Percentiles rank a stretch among this genome's conserved stretches.
Evolutionary conservation across 2,113 vertebrate species (phyloP).

Genomic region (Girardinichthys multiradiatus): DNA sequence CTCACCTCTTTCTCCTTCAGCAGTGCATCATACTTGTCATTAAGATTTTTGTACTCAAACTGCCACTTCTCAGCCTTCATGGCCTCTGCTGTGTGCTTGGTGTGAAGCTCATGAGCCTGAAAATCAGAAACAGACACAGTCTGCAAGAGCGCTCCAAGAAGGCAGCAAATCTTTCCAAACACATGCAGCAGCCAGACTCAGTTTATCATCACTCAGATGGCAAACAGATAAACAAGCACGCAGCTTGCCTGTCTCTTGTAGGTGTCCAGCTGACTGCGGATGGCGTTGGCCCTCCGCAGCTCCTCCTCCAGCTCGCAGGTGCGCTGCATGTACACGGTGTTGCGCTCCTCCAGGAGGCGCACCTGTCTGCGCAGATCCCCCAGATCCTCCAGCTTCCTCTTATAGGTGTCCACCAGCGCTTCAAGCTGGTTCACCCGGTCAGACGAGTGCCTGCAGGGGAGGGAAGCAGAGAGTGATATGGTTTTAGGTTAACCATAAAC

Average conservation of each 20-base stretch:
- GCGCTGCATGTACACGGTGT: conserved; percentile 88
- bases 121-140: conserved; percentile 37
- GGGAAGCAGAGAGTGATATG: not conserved
- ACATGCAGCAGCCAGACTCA: conserved; percentile 25
- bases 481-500: not conserved
- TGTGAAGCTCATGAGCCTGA: conserved; percentile 87
- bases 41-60: conserved; percentile 88
- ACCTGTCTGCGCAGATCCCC: conserved; percentile 90
- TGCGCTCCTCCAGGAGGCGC: conserved; percentile 90
- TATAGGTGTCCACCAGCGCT: conserved; percentile 86
- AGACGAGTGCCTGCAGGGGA: conserved; percentile 84
- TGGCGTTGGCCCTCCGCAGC: conserved; percentile 81
- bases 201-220: conserved; percentile 41
- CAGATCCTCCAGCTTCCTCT: conserved; percentile 89
- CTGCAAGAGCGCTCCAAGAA: not conserved
- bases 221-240: conserved; percentile 10
- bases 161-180: conserved; percentile 29
- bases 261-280: conserved; percentile 85
- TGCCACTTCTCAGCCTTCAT: conserved; percentile 92
- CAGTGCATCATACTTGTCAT: conserved; percentile 86
- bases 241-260: conserved; percentile 85
- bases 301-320: conserved; percentile 93
- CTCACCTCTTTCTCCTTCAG: conserved; percentile 90
- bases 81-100: conserved; percentile 85
- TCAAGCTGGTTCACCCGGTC: conserved; percentile 89